Base-by-base conservation (phyloP, 2,797 vertebrate species). In the Lagorchestes hirsutus region DNA sequence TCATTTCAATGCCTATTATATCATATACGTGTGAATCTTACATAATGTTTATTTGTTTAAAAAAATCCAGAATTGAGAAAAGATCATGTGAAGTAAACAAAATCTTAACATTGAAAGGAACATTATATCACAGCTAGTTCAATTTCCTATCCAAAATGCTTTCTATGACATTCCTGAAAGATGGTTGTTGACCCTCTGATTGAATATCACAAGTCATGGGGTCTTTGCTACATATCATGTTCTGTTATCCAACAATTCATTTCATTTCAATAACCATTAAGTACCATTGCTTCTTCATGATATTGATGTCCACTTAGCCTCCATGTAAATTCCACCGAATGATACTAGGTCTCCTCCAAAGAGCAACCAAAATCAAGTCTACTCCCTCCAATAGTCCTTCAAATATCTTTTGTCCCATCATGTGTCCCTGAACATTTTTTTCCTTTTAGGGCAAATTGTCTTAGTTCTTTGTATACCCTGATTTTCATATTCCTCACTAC, bases 301-400 rank as follows among this genome's bases (percentile, higher is more conserved):
- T 46, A 46, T 46, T 46, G 67, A 46, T 82, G 8, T 14, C 67
- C 22, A n/a, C 62, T 96, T 93, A 40, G 14, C 54, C 54, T 93
- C 55, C 54, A 4, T 12, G 50, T 74, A 59, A 55, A 22, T 9
- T 57, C 93, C 27, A 62, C n/a, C 31, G 16, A 1, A 10, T 11
- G 29, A 55, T 4, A 54, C 55, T 90, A 40, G 2, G 54, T n/a
- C 40, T 2, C 0, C 2, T 16, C 55, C 46, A 0, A 0, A 58
- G 40, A 55, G 58, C 27, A 58, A 29, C 54, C 1, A 13, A 50
- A 90, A 52, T 16, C 4, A 5, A 54, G 29, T 34, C 54, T 28
- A 34, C 57, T 27, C 0, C 13, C 40, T 10, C 29, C 2, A 4
- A 46, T 46, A 27, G 40, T 87, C 40, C 67, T 9, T 87, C 74